Percentiles rank a stretch among this genome's conserved stretches.
These are phyloP conservation scores for Antheraea yamamai DNA, from an alignment of 2,888 invertebrate genomes.

Conservation along the genomic window DNA sequence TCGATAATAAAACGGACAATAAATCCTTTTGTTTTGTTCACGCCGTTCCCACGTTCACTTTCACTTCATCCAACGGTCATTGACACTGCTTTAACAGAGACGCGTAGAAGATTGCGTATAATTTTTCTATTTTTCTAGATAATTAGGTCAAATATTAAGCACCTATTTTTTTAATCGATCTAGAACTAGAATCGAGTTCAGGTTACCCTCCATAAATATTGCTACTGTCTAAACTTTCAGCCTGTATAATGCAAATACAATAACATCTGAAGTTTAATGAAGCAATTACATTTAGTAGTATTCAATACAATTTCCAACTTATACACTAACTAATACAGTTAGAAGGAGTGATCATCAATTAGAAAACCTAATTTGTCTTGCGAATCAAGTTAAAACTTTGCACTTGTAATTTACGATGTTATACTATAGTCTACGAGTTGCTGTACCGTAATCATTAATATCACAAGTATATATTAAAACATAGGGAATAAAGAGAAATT, in stretches of 20 bases:
- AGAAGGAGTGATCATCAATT: conserved; percentile 4
- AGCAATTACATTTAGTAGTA: not conserved
- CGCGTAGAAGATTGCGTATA: no score
- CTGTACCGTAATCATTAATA: not conserved
- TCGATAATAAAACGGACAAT: no score
- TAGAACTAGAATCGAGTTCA: no score
- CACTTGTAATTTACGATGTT: conserved; percentile 8
- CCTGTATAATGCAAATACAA: not conserved
- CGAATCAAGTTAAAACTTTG: conserved; percentile 12
- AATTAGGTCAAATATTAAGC: no score
- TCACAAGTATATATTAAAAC: not conserved
- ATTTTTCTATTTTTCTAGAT: no score
- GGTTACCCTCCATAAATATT: no score
- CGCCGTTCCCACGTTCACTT: no score
- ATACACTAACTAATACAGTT: conserved; percentile 7
- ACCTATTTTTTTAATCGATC: no score
- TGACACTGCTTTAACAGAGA: no score
- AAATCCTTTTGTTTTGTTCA: no score
- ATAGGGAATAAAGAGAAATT: not conserved
- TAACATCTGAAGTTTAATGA: not conserved
- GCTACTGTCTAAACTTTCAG: no score
- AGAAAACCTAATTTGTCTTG: not conserved
- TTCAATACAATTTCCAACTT: conserved; percentile 1
- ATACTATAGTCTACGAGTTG: not conserved
- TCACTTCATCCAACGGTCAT: no score